phyloP scores from a whole-genome alignment of 1,140 invertebrate genomes.

The Drosophila chauvacae region DNA sequence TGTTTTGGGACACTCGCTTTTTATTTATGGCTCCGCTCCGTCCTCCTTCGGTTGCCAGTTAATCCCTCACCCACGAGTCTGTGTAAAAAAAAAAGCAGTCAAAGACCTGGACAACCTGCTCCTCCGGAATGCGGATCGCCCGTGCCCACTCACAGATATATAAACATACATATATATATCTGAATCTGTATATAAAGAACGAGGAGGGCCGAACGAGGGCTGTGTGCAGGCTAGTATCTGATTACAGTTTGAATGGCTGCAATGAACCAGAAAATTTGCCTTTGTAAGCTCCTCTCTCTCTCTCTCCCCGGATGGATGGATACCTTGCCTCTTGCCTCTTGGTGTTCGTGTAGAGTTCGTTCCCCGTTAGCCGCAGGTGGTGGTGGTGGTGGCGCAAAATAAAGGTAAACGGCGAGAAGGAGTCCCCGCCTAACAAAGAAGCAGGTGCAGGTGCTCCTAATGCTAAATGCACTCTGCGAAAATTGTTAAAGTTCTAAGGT shows the following conservation, averaged over 20 bases:
- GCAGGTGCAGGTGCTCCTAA: slow-evolving; percentile 19
- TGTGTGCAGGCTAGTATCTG: slow-evolving; percentile 53
- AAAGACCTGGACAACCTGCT: slow-evolving; percentile 37
- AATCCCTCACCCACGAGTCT: slow-evolving; percentile 25
- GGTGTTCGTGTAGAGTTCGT: slow-evolving; percentile 17
- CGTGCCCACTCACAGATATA: slow-evolving; percentile 28
- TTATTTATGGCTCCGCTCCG: slow-evolving; percentile 9
- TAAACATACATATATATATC: background rate
- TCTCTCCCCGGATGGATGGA: slow-evolving; percentile 8
- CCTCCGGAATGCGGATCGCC: slow-evolving; percentile 29
- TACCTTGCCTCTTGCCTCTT: slow-evolving; percentile 25
- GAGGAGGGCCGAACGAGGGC: background rate
- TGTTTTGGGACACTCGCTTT: slow-evolving; percentile 20
- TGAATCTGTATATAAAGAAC: slow-evolving; percentile 10
- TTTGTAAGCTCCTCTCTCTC: slow-evolving; percentile 47
- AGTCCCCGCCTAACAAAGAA: slow-evolving; percentile 17
- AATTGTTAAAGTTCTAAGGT: background rate
- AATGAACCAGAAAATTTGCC: slow-evolving; percentile 80
- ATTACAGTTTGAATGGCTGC: slow-evolving; percentile 79
- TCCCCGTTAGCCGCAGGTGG: slow-evolving; percentile 33
- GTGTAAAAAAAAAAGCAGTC: slow-evolving; percentile 13
- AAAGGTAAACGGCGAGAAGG: slow-evolving; percentile 21
- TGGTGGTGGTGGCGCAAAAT: slow-evolving; percentile 9
- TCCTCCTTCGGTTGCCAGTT: slow-evolving; percentile 27
- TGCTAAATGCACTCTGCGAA: slow-evolving; percentile 3